These are phyloP conservation scores for Stomorhina lunata DNA, from an alignment of 2,888 invertebrate genomes.

Conservation along the genomic window DNA sequence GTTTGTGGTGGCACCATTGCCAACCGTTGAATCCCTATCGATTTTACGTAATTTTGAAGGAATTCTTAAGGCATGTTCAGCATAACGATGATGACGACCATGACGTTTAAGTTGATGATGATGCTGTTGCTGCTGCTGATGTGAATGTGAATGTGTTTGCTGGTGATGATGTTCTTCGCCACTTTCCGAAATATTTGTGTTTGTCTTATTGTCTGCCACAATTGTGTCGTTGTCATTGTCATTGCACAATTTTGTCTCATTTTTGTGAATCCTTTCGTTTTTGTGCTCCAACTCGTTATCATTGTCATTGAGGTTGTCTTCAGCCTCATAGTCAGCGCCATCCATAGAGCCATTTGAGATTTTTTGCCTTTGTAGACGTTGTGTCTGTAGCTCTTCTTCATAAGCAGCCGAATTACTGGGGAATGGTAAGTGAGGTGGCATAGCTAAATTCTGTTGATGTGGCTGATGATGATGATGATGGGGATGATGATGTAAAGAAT, in stretches of 20 bases:
- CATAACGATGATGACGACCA: constrained; percentile 73
- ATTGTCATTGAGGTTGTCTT: constrained; percentile 46
- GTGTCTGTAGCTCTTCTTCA: constrained; percentile 61
- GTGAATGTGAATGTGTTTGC: constrained; percentile 60
- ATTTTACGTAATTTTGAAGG: constrained; percentile 79
- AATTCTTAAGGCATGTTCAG: constrained; percentile 73
- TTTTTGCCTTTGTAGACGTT: constrained; percentile 61
- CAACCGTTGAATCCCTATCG: constrained; percentile 80
- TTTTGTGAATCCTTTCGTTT: constrained; percentile 58
- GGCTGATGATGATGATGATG: constrained; percentile 57
- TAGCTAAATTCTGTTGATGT: constrained; percentile 59
- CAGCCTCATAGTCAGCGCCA: constrained; percentile 56
- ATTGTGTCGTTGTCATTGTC: constrained; percentile 57
- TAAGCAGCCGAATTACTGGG: constrained; percentile 41
- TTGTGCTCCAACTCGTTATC: constrained; percentile 18
- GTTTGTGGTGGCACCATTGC: constrained; percentile 66
- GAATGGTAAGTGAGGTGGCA: constrained; percentile 57
- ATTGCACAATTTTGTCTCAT: constrained; percentile 66
- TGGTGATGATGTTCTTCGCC: constrained; percentile 59
- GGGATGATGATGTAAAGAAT: constrained; percentile 73
- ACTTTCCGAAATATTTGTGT: constrained; percentile 62
- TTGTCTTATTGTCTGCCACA: constrained; percentile 47
- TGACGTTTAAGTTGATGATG: constrained; percentile 73
- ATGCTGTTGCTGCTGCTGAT: constrained; percentile 60
- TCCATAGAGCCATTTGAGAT: constrained; percentile 53